These are phyloP conservation scores for Tyria jacobaeae DNA, from an alignment of 2,888 invertebrate species.

Conservation along the genomic window DNA sequence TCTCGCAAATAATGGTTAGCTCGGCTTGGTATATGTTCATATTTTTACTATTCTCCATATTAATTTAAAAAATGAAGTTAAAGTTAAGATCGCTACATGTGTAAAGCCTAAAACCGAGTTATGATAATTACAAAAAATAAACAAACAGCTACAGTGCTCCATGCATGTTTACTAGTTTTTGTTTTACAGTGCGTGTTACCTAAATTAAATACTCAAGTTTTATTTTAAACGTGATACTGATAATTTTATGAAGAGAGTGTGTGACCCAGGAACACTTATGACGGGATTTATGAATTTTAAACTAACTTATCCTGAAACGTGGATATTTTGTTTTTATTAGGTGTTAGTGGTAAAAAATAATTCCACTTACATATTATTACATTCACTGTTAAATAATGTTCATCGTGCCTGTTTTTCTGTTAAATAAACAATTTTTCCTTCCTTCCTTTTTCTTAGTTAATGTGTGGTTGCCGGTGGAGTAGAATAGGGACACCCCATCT, in stretches of 20 bases:
- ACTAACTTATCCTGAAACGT: neutral
- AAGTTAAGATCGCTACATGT: neutral
- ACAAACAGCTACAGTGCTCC: neutral
- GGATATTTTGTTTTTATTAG: no score
- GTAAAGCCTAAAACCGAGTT: neutral
- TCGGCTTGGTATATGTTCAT: no score
- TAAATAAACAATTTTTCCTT: no score
- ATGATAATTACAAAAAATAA: neutral
- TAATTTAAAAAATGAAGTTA: neutral
- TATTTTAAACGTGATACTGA: no score
- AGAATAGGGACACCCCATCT: no score
- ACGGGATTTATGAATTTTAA: neutral
- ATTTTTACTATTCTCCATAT: neutral
- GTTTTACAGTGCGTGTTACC: neutral
- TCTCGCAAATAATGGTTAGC: no score
- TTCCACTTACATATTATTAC: no score
- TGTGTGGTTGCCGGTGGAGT: no score
- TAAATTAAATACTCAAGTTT: neutral
- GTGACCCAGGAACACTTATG: neutral
- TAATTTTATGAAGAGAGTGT: neutral
- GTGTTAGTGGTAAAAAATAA: no score
- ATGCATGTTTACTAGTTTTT: neutral
- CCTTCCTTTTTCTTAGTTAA: no score
- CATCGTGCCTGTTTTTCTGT: no score
- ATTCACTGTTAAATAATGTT: no score